phyloP scores from a whole-genome alignment of 2,113 vertebrate species.

The Poecile atricapillus region DNA sequence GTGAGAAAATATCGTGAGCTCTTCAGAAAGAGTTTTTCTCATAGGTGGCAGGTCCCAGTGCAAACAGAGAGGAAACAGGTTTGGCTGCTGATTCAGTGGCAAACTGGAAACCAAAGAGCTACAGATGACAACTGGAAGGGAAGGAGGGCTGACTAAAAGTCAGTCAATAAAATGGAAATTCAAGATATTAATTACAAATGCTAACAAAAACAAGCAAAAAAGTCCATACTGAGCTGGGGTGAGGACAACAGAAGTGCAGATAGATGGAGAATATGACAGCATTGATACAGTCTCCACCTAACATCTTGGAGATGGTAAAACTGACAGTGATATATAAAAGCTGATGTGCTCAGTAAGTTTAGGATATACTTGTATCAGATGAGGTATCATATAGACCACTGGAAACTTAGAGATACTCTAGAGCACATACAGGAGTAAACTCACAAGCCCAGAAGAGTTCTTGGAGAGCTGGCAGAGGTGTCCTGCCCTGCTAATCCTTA shows the following conservation, averaged over 20 bases:
- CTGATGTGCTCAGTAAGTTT: not conserved
- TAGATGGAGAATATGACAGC: not conserved
- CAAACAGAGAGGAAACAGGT: not conserved
- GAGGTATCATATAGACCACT: not conserved
- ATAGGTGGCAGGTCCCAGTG: conserved; percentile 10
- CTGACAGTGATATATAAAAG: not conserved
- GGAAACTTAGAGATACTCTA: conserved; percentile 16
- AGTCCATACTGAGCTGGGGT: not conserved
- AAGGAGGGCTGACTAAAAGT: not conserved
- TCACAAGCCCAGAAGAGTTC: conserved; percentile 29
- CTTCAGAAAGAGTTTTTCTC: conserved; percentile 24
- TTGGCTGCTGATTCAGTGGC: conserved; percentile 14
- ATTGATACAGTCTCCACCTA: not conserved
- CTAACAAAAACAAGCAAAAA: not conserved
- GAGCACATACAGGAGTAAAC: not conserved
- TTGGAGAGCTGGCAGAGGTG: conserved; percentile 35
- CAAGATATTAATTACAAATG: not conserved
- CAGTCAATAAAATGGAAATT: not conserved
- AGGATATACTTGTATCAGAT: not conserved
- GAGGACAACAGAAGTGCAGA: not conserved
- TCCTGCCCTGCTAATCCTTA: conserved; percentile 32
- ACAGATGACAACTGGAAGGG: not conserved
- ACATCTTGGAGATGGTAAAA: not conserved
- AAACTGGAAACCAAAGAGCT: conserved; percentile 2
- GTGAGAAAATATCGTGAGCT: conserved; percentile 18